Evolutionary conservation across 2,113 vertebrate genomes (phyloP).

Genomic region (Centrocercus urophasianus): DNA sequence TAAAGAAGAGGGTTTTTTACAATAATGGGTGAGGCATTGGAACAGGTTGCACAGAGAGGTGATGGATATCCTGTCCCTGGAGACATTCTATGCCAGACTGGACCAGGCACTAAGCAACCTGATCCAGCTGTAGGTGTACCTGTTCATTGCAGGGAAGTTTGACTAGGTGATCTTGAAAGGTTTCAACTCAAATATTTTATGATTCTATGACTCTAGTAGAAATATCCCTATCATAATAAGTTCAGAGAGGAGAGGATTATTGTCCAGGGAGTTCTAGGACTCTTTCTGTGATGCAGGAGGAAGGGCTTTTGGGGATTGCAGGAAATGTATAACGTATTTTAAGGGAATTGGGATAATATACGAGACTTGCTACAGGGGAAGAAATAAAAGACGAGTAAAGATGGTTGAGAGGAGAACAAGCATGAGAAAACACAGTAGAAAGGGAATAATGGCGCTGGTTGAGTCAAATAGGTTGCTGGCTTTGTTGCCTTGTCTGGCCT

Average conservation of each 20-base stretch:
- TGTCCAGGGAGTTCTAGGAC: not conserved
- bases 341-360: not conserved
- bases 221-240: not conserved
- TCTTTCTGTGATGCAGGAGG: not conserved
- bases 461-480: not conserved
- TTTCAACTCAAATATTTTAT: too few relatives aligned
- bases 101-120: too few relatives aligned
- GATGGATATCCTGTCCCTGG: too few relatives aligned
- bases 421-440: not conserved
- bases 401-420: rapidly evolving
- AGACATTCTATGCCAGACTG: too few relatives aligned
- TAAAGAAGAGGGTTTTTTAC: too few relatives aligned
- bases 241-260: not conserved
- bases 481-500: not conserved
- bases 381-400: not conserved
- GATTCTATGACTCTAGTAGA: too few relatives aligned
- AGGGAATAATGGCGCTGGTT: not conserved
- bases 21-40: too few relatives aligned
- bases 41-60: too few relatives aligned
- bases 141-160: too few relatives aligned
- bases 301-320: not conserved
- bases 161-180: too few relatives aligned
- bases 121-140: too few relatives aligned
- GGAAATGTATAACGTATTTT: not conserved
- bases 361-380: not conserved